Percentiles rank a stretch among this genome's conserved stretches.
Conservation (phyloP, 2,797 vertebrate genomes). For the Pyrocephalus nanus region DNA sequence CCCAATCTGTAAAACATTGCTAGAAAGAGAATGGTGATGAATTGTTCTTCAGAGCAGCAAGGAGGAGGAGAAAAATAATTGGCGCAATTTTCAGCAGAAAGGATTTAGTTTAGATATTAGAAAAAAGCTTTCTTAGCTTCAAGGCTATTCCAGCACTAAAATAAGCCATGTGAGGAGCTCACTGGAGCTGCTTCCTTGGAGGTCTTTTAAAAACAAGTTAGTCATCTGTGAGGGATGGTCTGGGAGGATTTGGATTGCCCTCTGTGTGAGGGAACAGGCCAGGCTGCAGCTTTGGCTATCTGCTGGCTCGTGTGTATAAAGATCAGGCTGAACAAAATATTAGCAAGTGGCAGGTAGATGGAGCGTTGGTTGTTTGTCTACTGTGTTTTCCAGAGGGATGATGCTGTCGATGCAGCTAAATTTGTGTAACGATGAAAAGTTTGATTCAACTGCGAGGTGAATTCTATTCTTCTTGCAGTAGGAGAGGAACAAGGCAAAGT, state of each 20-base stretch:
- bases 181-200: slow-evolving; percentile 26
- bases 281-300: neutral
- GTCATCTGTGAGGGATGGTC: neutral
- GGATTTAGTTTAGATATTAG: neutral
- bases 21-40: slow-evolving; percentile 61
- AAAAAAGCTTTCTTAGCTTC: slow-evolving; percentile 24
- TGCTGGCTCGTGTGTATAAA: neutral
- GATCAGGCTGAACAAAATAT: neutral
- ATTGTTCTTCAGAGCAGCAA: slow-evolving; percentile 33
- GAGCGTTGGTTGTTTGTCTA: neutral
- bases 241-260: neutral
- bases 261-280: neutral
- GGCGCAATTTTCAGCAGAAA: slow-evolving; percentile 4
- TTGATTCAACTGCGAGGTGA: neutral
- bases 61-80: slow-evolving; percentile 12
- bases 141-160: neutral
- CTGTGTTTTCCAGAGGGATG: neutral
- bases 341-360: neutral
- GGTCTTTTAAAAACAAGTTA: slow-evolving; percentile 29
- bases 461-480: neutral
- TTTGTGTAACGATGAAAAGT: neutral
- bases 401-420: neutral
- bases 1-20: slow-evolving; percentile 43
- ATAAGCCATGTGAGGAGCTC: slow-evolving; percentile 5
- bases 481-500: neutral